phyloP scores from a whole-genome alignment of 2,113 vertebrate genomes.

The Callocephalon fimbriatum region DNA sequence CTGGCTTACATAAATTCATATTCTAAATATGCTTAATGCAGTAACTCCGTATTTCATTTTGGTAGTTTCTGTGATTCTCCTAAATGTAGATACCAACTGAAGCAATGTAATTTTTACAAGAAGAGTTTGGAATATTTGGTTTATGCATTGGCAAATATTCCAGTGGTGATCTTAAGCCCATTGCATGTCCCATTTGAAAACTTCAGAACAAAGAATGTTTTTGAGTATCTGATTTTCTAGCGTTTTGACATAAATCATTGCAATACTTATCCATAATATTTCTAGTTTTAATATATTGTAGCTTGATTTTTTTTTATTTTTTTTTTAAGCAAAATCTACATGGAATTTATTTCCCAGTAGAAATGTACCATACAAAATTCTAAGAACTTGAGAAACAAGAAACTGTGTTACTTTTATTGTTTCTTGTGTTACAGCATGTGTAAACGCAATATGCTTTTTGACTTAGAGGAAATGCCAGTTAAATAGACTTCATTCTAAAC shows the following conservation, averaged over 20 bases:
- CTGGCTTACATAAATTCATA: background rate
- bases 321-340: accelerated
- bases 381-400: background rate
- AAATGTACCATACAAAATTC: background rate
- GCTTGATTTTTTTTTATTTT: background rate
- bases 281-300: background rate
- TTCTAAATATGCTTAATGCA: background rate
- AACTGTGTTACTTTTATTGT: background rate
- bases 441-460: background rate
- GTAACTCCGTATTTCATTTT: background rate
- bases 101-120: background rate
- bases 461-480: background rate
- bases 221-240: background rate
- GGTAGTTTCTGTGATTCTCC: background rate
- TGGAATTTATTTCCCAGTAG: background rate
- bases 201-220: background rate
- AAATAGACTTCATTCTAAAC: background rate
- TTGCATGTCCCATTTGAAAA: background rate
- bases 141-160: background rate
- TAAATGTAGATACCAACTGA: background rate
- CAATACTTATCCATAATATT: background rate
- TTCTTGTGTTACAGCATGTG: background rate
- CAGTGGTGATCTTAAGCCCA: background rate
- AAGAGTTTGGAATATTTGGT: background rate
- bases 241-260: background rate